These are phyloP conservation scores for Rhinichthys klamathensis DNA, from an alignment of 2,113 vertebrate genomes.

Conservation along the genomic window DNA sequence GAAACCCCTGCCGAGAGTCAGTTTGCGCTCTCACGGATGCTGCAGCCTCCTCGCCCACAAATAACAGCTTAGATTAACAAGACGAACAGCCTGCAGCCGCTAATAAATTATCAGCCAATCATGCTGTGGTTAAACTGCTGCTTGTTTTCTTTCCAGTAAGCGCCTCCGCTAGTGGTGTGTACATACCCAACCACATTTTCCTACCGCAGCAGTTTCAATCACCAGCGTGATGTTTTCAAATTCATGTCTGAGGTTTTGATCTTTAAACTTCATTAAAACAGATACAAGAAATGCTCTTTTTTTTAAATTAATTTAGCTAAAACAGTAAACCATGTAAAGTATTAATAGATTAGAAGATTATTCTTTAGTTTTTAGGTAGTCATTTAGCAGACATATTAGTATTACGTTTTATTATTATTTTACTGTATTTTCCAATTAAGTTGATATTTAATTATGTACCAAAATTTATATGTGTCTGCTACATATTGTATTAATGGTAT, in stretches of 20 bases:
- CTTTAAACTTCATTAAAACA: not conserved
- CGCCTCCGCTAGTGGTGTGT: conserved; percentile 15
- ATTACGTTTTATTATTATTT: too few species aligned
- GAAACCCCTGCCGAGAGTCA: conserved; percentile 27
- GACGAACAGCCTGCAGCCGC: conserved; percentile 30
- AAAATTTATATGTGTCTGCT: not conserved
- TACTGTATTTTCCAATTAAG: not conserved
- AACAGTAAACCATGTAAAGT: not conserved
- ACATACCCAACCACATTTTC: conserved; percentile 46
- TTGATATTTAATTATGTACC: too few species aligned
- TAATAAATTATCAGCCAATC: conserved; percentile 45
- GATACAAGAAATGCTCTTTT: not conserved
- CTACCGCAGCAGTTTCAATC: conserved; percentile 28
- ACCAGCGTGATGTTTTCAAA: not conserved
- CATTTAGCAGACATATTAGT: not conserved
- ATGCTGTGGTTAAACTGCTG: conserved; percentile 37
- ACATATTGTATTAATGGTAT: not conserved
- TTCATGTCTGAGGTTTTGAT: not conserved
- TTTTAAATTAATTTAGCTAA: not conserved
- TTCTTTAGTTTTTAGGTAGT: not conserved
- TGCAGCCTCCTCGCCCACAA: conserved; percentile 4
- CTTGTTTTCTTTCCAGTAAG: conserved; percentile 37
- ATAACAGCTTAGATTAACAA: conserved; percentile 29
- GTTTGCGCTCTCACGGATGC: conserved; percentile 1
- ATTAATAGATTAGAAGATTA: not conserved